Percentiles rank a stretch among this genome's conserved stretches.
Evolutionary conservation across 2,888 invertebrate species (phyloP).

Genomic region (Phortica okadai): DNA sequence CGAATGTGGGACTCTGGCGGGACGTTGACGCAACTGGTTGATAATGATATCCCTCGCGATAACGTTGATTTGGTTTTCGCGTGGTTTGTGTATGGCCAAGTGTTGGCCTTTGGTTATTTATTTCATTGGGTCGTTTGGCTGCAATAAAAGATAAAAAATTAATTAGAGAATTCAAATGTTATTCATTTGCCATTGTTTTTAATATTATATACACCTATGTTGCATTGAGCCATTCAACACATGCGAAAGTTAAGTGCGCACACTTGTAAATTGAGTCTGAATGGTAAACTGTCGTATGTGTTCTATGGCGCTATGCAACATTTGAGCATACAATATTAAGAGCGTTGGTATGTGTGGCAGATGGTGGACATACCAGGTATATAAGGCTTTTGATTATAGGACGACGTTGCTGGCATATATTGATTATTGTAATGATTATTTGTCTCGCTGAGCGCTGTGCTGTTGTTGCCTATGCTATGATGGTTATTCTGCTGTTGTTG

Average conservation of each 20-base stretch:
- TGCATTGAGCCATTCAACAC: not conserved
- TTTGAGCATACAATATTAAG: too few relatives aligned
- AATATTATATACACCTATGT: not conserved
- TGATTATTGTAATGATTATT: slow-evolving; percentile 73
- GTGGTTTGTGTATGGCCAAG: slow-evolving; percentile 76
- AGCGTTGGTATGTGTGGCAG: too few relatives aligned
- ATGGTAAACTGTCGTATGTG: too few relatives aligned
- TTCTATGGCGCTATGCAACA: too few relatives aligned
- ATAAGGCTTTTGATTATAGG: slow-evolving; percentile 77
- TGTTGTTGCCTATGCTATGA: slow-evolving; percentile 67
- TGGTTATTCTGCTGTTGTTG: slow-evolving; percentile 51
- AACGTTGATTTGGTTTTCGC: slow-evolving; percentile 76
- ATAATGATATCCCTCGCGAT: slow-evolving; percentile 77
- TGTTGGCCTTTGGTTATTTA: slow-evolving; percentile 77
- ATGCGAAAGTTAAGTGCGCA: too few relatives aligned
- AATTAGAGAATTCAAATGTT: not conserved
- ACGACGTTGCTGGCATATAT: slow-evolving; percentile 75
- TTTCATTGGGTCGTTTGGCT: slow-evolving; percentile 78
- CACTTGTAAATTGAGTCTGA: not conserved
- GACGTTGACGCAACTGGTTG: slow-evolving; percentile 78
- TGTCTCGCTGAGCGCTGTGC: slow-evolving; percentile 70
- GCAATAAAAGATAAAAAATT: slow-evolving; percentile 33
- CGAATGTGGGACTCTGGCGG: slow-evolving; percentile 78
- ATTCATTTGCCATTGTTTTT: too few relatives aligned
- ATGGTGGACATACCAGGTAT: slow-evolving; percentile 74